phyloP scores from a whole-genome alignment of 2,113 vertebrate species.

The Rhadina sibilatrix region DNA sequence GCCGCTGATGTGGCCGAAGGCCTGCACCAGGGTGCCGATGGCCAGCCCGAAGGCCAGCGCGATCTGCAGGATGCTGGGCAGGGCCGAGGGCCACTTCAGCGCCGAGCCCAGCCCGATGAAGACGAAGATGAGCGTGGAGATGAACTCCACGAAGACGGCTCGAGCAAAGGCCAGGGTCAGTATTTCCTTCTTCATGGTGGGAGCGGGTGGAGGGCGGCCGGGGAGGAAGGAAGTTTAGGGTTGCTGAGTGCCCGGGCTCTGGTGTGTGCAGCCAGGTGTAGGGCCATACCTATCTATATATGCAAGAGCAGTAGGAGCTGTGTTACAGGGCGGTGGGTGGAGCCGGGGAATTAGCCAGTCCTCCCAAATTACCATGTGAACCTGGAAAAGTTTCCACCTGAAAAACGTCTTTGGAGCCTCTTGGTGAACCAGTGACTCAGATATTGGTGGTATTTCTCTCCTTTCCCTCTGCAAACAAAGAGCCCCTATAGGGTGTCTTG shows the following conservation, averaged over 20 bases:
- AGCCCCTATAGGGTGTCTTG: constrained; percentile 45
- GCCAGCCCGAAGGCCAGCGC: constrained; percentile 78
- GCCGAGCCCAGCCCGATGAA: constrained; percentile 81
- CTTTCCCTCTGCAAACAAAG: constrained; percentile 46
- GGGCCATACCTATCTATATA: constrained; percentile 69
- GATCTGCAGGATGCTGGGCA: constrained; percentile 78
- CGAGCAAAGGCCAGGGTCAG: constrained; percentile 75
- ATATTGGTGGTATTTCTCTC: constrained; percentile 37
- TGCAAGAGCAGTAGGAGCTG: constrained; percentile 58
- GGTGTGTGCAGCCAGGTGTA: neutral
- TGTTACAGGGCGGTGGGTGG: constrained; percentile 53
- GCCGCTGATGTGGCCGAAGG: constrained; percentile 76
- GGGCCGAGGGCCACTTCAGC: constrained; percentile 74
- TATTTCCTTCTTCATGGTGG: constrained; percentile 77
- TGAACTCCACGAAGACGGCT: constrained; percentile 76
- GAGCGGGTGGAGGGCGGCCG: neutral
- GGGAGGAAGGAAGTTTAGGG: neutral
- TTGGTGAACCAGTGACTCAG: constrained; percentile 47
- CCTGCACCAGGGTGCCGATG: constrained; percentile 76
- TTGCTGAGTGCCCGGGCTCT: neutral
- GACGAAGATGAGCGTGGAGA: constrained; percentile 80
- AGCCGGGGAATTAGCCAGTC: constrained; percentile 44
- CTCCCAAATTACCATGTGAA: constrained; percentile 50
- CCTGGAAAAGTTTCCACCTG: constrained; percentile 66
- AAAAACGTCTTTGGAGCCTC: constrained; percentile 33